Evolutionary conservation across 1,140 invertebrate species (phyloP), one percentile per base, ranked within the genome.

Genomic region (Hycleus cichorii): DNA sequence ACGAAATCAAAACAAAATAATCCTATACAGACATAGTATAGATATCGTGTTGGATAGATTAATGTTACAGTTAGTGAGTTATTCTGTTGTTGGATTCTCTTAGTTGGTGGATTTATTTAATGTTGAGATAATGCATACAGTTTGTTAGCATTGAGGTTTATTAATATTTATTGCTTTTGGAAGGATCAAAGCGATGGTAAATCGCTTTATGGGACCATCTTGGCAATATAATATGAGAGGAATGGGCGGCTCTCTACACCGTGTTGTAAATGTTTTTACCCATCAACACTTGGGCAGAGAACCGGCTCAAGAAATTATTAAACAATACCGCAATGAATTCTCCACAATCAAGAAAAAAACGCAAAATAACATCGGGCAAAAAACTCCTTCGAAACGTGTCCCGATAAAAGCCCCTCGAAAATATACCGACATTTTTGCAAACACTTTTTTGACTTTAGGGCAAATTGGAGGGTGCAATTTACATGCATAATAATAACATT

Each of bases 101-200:
- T 11, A 11, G 18, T 12, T 44, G 18, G 18, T 44, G 18, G 18
- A 44, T 12, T 44, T 12, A 24, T 44, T 11, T 24, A 32, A 32
- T 32, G 32, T 32, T 32, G 32, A 45, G 53, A 49, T 63, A 63
- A 63, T 63, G 53, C 55, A 64, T 64, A 53, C 62, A 57, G 62
- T 60, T 63, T 64, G 62, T 63, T 60, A 60, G 58, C 59, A 47
- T 60, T 58, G 47, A 32, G 51, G 53, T 60, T 64, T 63, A 60
- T 60, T 64, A 64, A 64, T 64, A 64, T 64, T 64, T 64, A 64
- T 60, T 60, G 58, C 62, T 42, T 27, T 40, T 50, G 51, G 52
- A 46, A 40, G 45, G 32, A 56, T 56, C 58, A 58, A 57, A 60
- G 62, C 58, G 42, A 50, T 46, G 52, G 62, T 60, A 56, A 60